phyloP scores from a whole-genome alignment of 1,140 invertebrate genomes.

The Drosophila parvula region DNA sequence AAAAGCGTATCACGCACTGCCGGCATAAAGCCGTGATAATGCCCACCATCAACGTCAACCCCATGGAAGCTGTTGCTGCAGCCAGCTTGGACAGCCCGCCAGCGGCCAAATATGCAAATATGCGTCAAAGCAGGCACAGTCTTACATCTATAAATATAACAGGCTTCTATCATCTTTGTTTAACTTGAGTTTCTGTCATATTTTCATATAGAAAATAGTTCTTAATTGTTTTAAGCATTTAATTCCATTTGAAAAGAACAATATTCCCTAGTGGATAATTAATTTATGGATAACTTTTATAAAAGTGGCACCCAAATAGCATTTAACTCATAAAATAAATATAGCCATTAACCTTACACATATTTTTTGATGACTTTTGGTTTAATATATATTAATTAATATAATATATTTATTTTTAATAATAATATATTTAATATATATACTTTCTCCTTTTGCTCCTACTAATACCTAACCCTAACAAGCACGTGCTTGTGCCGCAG shows the following conservation, averaged over 20 bases:
- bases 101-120: slow-evolving; percentile 37
- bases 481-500: no score
- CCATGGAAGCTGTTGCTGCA: slow-evolving; percentile 26
- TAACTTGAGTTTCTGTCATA: neutral
- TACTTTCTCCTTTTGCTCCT: no score
- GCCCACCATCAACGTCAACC: slow-evolving; percentile 40
- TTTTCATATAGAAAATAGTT: neutral
- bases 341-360: no score
- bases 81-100: slow-evolving; percentile 23
- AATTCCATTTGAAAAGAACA: neutral
- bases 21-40: slow-evolving; percentile 60
- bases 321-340: no score
- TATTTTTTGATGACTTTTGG: no score
- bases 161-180: neutral
- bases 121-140: slow-evolving; percentile 27
- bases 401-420: no score
- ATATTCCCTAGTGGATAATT: neutral
- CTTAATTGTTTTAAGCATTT: neutral
- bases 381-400: no score
- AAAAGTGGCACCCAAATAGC: no score
- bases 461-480: no score
- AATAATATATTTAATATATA: no score
- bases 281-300: no score
- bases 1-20: slow-evolving; percentile 60
- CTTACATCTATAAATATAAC: neutral